phyloP scores from a whole-genome alignment of 2,113 vertebrate species.

The Pimephales promelas region DNA sequence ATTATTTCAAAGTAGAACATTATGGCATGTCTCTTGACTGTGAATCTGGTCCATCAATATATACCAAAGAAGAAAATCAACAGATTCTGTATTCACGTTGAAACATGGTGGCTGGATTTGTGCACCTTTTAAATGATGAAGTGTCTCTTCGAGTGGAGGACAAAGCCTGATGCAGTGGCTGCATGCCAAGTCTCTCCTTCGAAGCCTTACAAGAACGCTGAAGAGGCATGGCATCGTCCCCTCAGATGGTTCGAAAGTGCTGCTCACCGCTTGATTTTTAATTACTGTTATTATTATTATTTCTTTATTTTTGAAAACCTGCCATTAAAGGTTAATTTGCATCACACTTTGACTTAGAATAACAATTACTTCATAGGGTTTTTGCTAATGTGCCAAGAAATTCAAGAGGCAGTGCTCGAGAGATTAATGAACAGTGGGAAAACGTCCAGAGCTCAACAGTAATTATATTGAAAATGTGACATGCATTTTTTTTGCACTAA shows the following conservation, averaged over 20 bases:
- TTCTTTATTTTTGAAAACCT: constrained; percentile 1
- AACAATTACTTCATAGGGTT: not conserved
- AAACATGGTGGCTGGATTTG: not conserved
- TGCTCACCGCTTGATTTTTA: not conserved
- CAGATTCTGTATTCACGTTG: not conserved
- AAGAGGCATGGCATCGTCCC: not conserved
- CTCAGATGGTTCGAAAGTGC: not conserved
- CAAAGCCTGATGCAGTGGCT: not conserved
- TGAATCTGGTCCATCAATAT: not conserved
- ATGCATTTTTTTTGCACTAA: not conserved
- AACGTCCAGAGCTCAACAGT: not conserved
- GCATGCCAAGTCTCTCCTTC: not conserved
- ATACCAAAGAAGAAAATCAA: constrained; percentile 12
- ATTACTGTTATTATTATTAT: constrained; percentile 16
- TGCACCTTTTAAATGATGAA: constrained; percentile 10
- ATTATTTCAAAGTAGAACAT: not conserved
- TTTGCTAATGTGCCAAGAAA: constrained; percentile 11
- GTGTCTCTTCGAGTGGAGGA: constrained; percentile 11
- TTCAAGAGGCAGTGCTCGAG: not conserved
- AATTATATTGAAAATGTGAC: not conserved
- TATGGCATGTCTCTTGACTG: not conserved
- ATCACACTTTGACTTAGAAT: constrained; percentile 6
- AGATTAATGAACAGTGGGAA: not conserved
- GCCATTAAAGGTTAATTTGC: not conserved
- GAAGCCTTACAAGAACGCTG: not conserved